Conservation (phyloP, 2,113 vertebrate species). For the Eolophus roseicapilla region DNA sequence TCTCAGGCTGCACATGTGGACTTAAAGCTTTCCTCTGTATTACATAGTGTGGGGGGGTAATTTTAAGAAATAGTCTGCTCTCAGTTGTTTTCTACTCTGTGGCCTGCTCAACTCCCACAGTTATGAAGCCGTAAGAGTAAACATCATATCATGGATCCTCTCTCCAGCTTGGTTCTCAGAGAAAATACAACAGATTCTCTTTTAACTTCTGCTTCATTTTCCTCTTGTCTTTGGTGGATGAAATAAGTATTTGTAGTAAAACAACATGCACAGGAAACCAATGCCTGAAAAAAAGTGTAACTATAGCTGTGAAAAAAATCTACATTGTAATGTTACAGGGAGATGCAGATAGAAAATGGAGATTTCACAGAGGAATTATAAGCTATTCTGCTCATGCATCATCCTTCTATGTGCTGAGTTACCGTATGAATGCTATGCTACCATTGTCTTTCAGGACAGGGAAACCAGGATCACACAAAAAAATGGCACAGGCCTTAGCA, state of each 20-base stretch:
- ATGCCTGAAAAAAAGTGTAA: not conserved
- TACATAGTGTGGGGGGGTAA: not conserved
- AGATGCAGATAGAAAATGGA: not conserved
- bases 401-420: not conserved
- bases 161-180: not conserved
- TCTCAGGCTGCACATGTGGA: not conserved
- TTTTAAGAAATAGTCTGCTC: not conserved
- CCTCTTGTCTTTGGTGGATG: not conserved
- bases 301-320: not conserved
- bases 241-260: not conserved
- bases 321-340: not conserved
- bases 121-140: fast-evolving
- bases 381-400: not conserved
- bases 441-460: not conserved
- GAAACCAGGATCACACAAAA: not conserved
- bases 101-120: not conserved
- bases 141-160: not conserved
- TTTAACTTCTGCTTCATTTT: not conserved
- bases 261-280: not conserved
- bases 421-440: not conserved
- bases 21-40: not conserved
- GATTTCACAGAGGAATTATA: not conserved
- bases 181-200: not conserved
- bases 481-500: too few relatives aligned
- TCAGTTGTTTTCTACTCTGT: not conserved